phyloP scores from a whole-genome alignment of 2,113 vertebrate species.

The Merops nubicus region DNA sequence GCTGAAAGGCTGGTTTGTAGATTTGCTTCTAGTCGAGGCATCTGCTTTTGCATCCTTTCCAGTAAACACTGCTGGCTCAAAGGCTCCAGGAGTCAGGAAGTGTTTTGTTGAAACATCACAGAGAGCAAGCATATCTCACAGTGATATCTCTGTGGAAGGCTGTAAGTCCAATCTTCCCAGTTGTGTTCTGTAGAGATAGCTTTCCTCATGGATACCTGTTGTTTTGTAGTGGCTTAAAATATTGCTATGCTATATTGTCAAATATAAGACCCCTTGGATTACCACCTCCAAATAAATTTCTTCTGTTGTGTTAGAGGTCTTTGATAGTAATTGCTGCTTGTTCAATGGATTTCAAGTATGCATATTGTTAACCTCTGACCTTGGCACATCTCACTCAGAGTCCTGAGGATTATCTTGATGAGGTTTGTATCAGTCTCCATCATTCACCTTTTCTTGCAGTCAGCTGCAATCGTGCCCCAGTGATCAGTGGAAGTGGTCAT shows the following conservation, averaged over 20 bases:
- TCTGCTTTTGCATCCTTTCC: not conserved
- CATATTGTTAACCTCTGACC: not conserved
- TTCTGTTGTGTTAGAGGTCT: not conserved
- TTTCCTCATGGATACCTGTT: not conserved
- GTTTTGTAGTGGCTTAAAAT: not conserved
- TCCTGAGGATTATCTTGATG: not conserved
- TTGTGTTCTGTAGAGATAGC: not conserved
- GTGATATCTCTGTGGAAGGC: not conserved
- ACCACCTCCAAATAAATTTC: not conserved
- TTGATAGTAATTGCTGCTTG: not conserved
- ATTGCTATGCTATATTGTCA: not conserved
- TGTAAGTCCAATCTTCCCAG: not conserved
- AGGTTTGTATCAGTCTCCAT: not conserved
- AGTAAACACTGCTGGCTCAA: constrained; percentile 1
- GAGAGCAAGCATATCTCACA: not conserved
- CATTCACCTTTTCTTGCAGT: not conserved
- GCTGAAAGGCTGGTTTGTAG: constrained; percentile 7
- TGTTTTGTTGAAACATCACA: not conserved
- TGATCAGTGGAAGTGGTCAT: not conserved
- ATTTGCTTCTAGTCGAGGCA: not conserved
- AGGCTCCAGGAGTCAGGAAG: not conserved
- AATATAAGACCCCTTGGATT: not conserved
- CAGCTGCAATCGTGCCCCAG: not conserved
- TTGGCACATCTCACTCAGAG: not conserved
- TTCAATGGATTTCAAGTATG: not conserved